phyloP scores from a whole-genome alignment of 2,888 invertebrate genomes.

The Tryphoninae sp. region DNA sequence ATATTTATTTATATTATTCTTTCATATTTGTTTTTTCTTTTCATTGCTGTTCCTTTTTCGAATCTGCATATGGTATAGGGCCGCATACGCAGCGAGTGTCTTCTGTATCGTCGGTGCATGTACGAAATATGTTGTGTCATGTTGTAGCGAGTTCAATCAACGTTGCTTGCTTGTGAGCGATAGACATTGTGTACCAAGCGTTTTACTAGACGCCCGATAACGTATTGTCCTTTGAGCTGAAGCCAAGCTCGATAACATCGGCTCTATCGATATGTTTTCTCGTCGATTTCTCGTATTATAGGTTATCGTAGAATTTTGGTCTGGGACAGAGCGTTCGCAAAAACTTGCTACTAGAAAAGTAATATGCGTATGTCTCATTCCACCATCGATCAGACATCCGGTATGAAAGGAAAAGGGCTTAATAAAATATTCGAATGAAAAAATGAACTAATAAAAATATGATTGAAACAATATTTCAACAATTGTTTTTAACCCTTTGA shows the following conservation, averaged over 20 bases:
- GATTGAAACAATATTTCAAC: too few species aligned
- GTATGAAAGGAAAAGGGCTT: too few species aligned
- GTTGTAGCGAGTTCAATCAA: slow-evolving; percentile 40
- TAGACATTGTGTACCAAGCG: slow-evolving; percentile 24
- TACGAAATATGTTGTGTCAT: slow-evolving; percentile 6
- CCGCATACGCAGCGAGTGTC: not conserved
- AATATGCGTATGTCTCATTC: not conserved
- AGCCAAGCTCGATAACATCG: slow-evolving; percentile 24
- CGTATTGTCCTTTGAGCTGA: slow-evolving; percentile 33
- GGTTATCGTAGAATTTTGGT: not conserved
- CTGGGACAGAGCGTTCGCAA: slow-evolving; percentile 35
- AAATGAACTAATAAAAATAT: too few species aligned
- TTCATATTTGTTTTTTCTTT: slow-evolving; percentile 15
- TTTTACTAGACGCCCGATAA: slow-evolving; percentile 25
- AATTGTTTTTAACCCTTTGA: too few species aligned
- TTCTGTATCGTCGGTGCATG: slow-evolving; percentile 24
- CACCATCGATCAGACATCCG: too few species aligned
- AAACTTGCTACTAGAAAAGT: slow-evolving; percentile 9
- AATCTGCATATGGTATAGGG: slow-evolving; percentile 33
- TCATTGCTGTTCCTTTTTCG: slow-evolving; percentile 40
- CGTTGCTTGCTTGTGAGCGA: slow-evolving; percentile 38
- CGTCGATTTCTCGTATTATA: not conserved
- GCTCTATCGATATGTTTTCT: slow-evolving; percentile 13
- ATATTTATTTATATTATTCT: slow-evolving; percentile 24
- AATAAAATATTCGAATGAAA: too few species aligned